Evolutionary conservation across 2,797 vertebrate species (phyloP).

Genomic region (Erithacus rubecula): DNA sequence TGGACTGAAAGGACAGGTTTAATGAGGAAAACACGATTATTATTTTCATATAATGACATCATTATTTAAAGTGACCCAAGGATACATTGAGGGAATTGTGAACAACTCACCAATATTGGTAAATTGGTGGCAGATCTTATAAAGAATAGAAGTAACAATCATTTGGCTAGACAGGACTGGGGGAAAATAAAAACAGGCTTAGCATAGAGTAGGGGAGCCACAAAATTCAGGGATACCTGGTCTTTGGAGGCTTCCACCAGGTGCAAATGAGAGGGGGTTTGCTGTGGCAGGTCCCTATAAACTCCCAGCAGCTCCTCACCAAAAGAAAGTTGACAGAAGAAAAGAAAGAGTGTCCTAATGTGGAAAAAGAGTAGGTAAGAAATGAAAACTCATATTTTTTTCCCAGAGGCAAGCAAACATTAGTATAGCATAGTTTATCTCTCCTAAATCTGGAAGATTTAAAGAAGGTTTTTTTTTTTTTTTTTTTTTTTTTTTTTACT

Average conservation of each 20-base stretch:
- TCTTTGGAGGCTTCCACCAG: accelerated
- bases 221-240: neutral
- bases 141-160: neutral
- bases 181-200: neutral
- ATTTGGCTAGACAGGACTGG: neutral
- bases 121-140: neutral
- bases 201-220: neutral
- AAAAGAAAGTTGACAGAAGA: neutral
- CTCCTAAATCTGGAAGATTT: neutral
- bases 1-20: neutral
- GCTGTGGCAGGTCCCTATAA: neutral
- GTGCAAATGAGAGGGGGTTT: accelerated
- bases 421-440: neutral
- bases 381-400: neutral
- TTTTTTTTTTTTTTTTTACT: neutral
- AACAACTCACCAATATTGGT: neutral
- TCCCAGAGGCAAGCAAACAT: neutral
- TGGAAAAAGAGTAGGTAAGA: neutral
- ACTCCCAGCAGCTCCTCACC: neutral
- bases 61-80: neutral
- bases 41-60: neutral
- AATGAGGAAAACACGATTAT: neutral
- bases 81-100: neutral
- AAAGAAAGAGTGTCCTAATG: neutral
- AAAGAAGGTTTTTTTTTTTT: neutral